phyloP scores from a whole-genome alignment of 2,113 vertebrate genomes.

The Orcinus orca region DNA sequence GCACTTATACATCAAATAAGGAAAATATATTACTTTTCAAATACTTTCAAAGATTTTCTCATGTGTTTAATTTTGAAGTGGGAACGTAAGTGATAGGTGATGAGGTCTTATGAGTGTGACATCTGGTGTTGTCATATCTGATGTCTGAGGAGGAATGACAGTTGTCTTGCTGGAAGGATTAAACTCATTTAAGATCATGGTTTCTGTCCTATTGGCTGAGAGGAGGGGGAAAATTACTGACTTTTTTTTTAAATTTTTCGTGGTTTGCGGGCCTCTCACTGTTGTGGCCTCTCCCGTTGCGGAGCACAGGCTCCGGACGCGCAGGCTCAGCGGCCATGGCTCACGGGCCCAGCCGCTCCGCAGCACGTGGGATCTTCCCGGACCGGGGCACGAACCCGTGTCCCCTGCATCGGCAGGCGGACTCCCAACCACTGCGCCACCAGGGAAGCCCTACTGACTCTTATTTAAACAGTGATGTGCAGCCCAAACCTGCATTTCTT shows the following conservation, averaged over 20 bases:
- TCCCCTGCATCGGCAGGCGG: no score
- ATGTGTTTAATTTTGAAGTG: neutral
- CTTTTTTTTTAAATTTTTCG: neutral
- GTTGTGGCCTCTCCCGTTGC: no score
- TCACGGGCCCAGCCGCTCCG: no score
- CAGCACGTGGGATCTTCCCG: no score
- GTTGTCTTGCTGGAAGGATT: neutral
- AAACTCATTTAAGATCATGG: neutral
- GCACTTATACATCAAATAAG: neutral
- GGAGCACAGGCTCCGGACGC: no score
- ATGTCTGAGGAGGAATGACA: neutral
- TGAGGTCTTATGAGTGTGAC: neutral
- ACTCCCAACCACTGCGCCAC: no score
- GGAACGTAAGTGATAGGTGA: neutral
- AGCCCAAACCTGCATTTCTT: neutral
- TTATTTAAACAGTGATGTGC: neutral
- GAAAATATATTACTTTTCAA: neutral
- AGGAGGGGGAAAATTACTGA: no score
- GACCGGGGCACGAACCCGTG: no score
- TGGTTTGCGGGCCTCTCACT: no score
- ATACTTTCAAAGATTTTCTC: neutral
- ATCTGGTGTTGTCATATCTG: neutral
- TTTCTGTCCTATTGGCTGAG: neutral
- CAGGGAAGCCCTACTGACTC: neutral
- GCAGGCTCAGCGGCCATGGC: no score